Conservation (phyloP, 2,113 vertebrate species). For the Tauraco erythrolophus region DNA sequence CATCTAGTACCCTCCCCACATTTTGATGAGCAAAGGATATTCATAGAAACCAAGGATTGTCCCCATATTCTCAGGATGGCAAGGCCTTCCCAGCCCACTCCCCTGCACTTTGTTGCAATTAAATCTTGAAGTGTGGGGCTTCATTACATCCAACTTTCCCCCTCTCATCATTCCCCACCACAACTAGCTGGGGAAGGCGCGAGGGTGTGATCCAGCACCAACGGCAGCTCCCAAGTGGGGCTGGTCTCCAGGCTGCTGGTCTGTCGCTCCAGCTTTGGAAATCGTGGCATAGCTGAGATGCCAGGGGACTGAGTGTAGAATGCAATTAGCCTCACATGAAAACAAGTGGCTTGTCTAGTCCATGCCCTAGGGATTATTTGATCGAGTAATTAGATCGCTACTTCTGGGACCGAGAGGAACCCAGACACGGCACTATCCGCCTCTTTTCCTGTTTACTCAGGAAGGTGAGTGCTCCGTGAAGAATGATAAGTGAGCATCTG, state of each 20-base stretch:
- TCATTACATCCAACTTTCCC: not conserved
- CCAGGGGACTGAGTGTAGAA: not conserved
- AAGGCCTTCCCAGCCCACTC: not conserved
- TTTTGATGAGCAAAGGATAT: not conserved
- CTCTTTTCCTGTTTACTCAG: conserved; percentile 56
- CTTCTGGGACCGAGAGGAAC: not conserved
- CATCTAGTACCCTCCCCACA: too few species aligned
- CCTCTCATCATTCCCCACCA: not conserved
- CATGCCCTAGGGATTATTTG: not conserved
- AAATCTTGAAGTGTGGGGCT: not conserved
- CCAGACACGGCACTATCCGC: not conserved
- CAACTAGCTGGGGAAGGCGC: fast-evolving
- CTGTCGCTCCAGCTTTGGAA: not conserved
- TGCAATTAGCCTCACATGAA: not conserved
- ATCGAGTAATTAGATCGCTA: not conserved
- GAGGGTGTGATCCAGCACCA: not conserved
- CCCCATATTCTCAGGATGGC: not conserved
- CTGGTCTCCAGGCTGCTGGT: not conserved
- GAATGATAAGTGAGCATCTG: not conserved
- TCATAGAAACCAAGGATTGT: not conserved
- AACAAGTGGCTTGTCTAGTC: not conserved
- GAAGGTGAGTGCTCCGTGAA: not conserved
- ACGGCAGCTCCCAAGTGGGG: not conserved
- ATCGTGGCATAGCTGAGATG: not conserved
- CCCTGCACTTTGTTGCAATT: not conserved